Conservation (phyloP, 1,140 invertebrate genomes). For the Apis cerana region DNA sequence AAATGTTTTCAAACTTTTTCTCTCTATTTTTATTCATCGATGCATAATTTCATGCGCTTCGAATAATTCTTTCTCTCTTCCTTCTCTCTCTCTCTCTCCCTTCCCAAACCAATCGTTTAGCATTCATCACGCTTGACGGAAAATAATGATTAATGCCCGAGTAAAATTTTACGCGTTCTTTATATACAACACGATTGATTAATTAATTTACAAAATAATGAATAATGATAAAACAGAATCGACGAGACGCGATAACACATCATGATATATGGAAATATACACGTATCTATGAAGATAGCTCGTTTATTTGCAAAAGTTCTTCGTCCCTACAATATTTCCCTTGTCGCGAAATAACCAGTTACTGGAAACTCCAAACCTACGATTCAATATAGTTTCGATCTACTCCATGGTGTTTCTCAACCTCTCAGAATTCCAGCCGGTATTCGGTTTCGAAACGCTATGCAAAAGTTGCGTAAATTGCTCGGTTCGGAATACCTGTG, state of each 20-base stretch:
- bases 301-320: constrained; percentile 1
- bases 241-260: background rate
- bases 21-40: no score
- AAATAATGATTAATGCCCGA: background rate
- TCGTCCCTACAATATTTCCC: background rate
- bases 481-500: background rate
- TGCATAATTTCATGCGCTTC: no score
- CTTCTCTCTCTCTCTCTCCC: background rate
- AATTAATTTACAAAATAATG: background rate
- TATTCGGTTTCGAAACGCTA: background rate
- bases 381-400: background rate
- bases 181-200: background rate
- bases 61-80: no score
- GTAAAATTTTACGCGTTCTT: no score
- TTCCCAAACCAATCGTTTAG: background rate
- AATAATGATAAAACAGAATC: background rate
- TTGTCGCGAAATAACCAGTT: background rate
- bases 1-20: no score
- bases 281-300: background rate
- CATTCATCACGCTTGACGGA: background rate
- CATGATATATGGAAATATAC: background rate
- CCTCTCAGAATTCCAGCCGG: background rate
- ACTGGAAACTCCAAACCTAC: background rate
- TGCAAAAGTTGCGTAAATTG: background rate
- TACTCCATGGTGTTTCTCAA: background rate